Evolutionary conservation across 1,140 invertebrate species (phyloP), one percentile per base, ranked within the genome.

Genomic region (Lanistes nyassanus): DNA sequence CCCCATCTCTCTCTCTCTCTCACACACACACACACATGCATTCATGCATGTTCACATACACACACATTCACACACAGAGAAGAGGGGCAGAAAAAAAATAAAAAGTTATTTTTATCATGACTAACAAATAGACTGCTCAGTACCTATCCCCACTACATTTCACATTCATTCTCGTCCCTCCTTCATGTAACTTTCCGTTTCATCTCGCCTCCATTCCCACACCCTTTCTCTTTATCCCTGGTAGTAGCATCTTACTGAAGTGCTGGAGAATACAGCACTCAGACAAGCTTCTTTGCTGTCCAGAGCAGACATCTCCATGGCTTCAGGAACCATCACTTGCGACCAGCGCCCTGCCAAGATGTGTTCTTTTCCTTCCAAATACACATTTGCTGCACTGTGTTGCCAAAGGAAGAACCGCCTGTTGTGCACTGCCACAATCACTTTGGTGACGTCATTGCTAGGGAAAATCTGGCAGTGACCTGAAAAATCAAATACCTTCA

Each of bases 391-490:
- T 29, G 75, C 64, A 21, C 87, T 81, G 37, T 72, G 81, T 56
- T 85, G 81, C 88, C 88, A 89, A 0, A 89, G 64, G 78, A 80
- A 88, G 55, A 86, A 74, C 39, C 80, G 68, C 53, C 58, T 70
- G 34, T 74, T 78, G 34, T 80, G 78, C 26, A 83, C 55, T 36
- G 84, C 81, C 6, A 89, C 74, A 29, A 89, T 67, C 26, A 88
- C 74, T 53, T 83, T 80, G 21, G 69, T 74, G 64, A 83, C 83
- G 75, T 88, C 86, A 80, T 82, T 75, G 29, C 85, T 85, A 3
- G 85, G 76, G 77, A 80, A 84, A 7, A 85, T 73, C 23, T 79
- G 71, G 66, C 79, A 75, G 9, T 51, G 60, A 60, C 79, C 85
- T 86, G 65, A 29, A 73, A 55, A 39, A 64, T 62, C 34, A 62